These are phyloP conservation scores for Pristionchus entomophagus DNA, from an alignment of 2,888 invertebrate species.

Conservation along the genomic window DNA sequence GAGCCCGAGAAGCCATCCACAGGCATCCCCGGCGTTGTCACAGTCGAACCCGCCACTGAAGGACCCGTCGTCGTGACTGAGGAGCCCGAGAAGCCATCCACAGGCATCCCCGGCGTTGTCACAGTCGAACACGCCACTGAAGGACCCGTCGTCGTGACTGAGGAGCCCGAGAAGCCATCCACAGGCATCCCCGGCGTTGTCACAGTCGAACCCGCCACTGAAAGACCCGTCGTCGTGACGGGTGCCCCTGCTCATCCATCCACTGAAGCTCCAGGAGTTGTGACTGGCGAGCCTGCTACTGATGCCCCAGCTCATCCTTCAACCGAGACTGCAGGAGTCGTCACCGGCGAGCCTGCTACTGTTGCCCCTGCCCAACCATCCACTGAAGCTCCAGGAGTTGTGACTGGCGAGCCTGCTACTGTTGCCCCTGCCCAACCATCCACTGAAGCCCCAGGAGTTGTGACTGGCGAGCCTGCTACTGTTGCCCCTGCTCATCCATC, in stretches of 20 bases:
- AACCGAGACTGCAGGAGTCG: background rate
- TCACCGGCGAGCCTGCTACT: background rate
- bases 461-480: background rate
- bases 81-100: slow-evolving; percentile 6
- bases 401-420: background rate
- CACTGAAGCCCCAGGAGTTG: background rate
- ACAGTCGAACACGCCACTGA: background rate
- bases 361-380: background rate
- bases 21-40: background rate
- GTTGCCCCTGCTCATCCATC: no score
- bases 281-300: background rate
- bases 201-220: background rate
- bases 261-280: background rate
- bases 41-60: background rate
- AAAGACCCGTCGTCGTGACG: background rate
- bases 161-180: no score
- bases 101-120: background rate
- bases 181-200: no score
- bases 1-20: background rate
- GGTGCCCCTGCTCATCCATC: background rate
- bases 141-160: background rate
- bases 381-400: background rate
- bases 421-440: no score
- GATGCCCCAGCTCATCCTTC: no score
- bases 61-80: background rate